Evolutionary conservation across 2,888 invertebrate species (phyloP), one percentile per base, ranked within the genome.

Genomic region (Sminthurides aquaticus): DNA sequence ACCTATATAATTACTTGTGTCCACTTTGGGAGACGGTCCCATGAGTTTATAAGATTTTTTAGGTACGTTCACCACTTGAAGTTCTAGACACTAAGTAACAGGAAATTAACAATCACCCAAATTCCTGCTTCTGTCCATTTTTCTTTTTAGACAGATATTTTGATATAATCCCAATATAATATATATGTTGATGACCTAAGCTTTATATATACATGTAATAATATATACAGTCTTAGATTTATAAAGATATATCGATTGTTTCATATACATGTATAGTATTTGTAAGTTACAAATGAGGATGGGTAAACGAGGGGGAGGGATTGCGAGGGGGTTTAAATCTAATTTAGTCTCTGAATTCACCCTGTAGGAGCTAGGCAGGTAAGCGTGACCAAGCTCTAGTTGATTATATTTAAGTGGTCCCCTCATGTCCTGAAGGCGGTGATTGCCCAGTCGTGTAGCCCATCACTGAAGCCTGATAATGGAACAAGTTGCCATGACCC

Each of bases 361-460:
- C 52, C 52, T 52, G 52, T 52, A 52, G 20, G 11, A 52, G 22
- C 18, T 52, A 8, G 5, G 20, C 18, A 22, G 52, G 18, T 20
- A 52, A 52, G 52, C 52, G 52, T 52, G 52, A 52, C 52, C 52
- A 52, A 52, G 52, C 52, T 52, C 52, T 52, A 5, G 20, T 52
- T 20, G 52, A 52, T 20, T 5, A 52, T 52, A 22, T 18, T 34
- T 62, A 62, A 20, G 62, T 62, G 62, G 55, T 55, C 56, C 62
- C 63, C 20, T 63, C 58, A 27, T 63, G 63, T 58, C 58, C 57
- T 57, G 57, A 49, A 49, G 49, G 22, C 24, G 63, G 56, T 22
- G 56, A 49, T 24, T 52, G 62, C 27, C 54, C 57, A 11, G 63
- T 3, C 20, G 56, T 15, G n/a, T 57, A 63, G 15, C 57, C 63